These are phyloP conservation scores for Rhynchophorus ferrugineus DNA, from an alignment of 1,140 invertebrate genomes.

Conservation along the genomic window DNA sequence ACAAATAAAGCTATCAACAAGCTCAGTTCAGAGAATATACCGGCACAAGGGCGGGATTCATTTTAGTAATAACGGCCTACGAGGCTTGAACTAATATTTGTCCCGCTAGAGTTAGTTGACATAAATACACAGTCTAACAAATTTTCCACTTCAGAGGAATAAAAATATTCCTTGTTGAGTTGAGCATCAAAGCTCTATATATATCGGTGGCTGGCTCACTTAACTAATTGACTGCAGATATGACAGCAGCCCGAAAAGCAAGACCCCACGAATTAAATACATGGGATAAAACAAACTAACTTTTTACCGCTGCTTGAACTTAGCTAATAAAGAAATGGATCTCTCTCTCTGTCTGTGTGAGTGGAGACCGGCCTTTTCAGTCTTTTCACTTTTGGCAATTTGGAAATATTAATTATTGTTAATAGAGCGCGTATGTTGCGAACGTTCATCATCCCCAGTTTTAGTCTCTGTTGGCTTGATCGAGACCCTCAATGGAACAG, in stretches of 20 bases:
- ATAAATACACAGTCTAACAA: conserved; percentile 35
- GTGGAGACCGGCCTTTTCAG: not conserved
- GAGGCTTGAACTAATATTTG: conserved; percentile 34
- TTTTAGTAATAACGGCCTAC: conserved; percentile 26
- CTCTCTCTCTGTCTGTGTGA: not conserved
- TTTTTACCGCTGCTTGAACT: conserved; percentile 2
- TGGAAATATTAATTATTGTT: not conserved
- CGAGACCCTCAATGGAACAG: no score
- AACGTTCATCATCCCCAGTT: no score
- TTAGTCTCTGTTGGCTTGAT: no score
- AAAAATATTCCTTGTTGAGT: conserved; percentile 33
- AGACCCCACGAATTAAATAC: conserved; percentile 17
- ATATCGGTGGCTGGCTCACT: conserved; percentile 21
- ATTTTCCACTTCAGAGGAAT: conserved; percentile 35
- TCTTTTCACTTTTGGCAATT: not conserved
- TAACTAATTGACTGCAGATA: conserved; percentile 17
- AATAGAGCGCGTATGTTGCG: no score
- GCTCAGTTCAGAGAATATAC: not conserved
- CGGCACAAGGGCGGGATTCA: not conserved
- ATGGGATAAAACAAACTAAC: conserved; percentile 17
- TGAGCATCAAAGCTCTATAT: conserved; percentile 24
- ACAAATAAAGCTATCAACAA: not conserved
- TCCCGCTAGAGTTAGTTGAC: conserved; percentile 37
- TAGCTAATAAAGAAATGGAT: conserved; percentile 11
- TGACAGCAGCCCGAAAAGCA: conserved; percentile 13